Conservation (phyloP, 2,113 vertebrate genomes). For the Otolemur garnettii region DNA sequence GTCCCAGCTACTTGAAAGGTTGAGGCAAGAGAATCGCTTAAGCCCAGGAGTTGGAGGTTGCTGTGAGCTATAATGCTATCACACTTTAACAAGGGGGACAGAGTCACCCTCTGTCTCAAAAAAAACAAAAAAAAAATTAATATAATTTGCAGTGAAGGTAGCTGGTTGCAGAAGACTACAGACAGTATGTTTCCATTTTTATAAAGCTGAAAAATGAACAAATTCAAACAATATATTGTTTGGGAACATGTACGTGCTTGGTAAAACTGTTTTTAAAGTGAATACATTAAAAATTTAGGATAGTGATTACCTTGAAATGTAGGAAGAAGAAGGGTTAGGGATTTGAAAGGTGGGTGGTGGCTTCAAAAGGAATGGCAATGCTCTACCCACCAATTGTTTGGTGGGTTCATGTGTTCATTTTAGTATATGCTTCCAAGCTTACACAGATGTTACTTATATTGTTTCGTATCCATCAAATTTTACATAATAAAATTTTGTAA, state of each 20-base stretch:
- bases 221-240: slow-evolving; percentile 14
- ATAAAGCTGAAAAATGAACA: background rate
- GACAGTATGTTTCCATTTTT: background rate
- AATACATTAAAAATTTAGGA: background rate
- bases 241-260: background rate
- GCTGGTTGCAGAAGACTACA: background rate
- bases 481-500: background rate
- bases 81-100: no score
- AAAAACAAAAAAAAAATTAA: background rate
- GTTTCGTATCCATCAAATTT: background rate
- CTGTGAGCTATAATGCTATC: no score
- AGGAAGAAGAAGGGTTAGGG: background rate
- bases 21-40: no score
- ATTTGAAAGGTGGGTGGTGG: background rate
- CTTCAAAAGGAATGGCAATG: background rate
- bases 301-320: background rate
- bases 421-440: background rate
- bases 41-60: no score
- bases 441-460: background rate
- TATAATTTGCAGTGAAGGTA: background rate
- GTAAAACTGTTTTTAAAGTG: background rate
- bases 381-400: background rate
- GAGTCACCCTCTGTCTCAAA: background rate
- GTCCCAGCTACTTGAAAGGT: no score
- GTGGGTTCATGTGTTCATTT: background rate